Conservation (phyloP, 2,113 vertebrate genomes). For the Oenanthe melanoleuca region DNA sequence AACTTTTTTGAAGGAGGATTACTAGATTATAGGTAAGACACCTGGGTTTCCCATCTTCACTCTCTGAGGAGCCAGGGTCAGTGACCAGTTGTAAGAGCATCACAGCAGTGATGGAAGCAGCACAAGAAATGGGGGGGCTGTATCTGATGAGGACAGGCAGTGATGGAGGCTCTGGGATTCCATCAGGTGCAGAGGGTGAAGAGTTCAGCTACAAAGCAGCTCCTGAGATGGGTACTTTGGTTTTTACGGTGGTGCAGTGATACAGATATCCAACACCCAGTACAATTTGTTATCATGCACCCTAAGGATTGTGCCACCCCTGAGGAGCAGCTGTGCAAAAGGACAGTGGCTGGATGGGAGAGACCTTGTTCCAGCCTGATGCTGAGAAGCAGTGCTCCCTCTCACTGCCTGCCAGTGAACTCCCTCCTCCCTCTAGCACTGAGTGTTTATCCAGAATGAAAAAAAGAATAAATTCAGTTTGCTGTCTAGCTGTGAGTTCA, state of each 20-base stretch:
- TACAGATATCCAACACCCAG: neutral
- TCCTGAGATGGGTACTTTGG: neutral
- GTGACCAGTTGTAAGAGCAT: neutral
- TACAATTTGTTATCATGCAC: neutral
- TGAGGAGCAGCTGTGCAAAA: neutral
- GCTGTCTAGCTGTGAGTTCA: neutral
- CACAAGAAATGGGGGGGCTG: neutral
- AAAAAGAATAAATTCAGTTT: neutral
- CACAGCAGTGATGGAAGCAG: neutral
- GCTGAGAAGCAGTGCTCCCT: neutral
- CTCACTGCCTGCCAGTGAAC: neutral
- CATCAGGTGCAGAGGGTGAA: neutral
- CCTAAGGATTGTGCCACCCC: neutral
- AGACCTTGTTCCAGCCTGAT: neutral
- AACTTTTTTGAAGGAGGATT: neutral
- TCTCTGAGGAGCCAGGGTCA: neutral
- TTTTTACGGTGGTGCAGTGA: neutral
- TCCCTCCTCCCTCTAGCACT: neutral
- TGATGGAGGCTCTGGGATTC: neutral
- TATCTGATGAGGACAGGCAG: neutral
- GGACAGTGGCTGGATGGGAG: neutral
- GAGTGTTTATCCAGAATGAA: neutral
- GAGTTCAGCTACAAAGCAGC: neutral
- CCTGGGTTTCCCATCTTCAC: neutral
- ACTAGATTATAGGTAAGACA: neutral